Evolutionary conservation across 64 coral and sea anemone species (phyloP).

Genomic region (Pocillopora damicornis): DNA sequence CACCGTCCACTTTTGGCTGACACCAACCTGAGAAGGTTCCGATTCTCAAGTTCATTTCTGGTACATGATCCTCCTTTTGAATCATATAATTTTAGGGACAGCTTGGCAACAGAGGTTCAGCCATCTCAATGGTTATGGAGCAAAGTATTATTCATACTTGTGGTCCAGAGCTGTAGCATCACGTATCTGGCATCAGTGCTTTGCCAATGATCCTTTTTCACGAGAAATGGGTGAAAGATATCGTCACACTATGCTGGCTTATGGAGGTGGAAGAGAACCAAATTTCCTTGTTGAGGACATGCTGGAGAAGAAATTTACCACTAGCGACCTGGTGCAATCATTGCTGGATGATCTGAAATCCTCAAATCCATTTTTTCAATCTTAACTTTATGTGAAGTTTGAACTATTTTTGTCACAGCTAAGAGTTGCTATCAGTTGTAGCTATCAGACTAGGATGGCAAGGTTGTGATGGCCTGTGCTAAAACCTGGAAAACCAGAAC

Average conservation of each 20-base stretch:
- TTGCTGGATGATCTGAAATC: slow-evolving; percentile 68
- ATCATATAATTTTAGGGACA: slow-evolving; percentile 52
- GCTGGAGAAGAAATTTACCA: slow-evolving; percentile 72
- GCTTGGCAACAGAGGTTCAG: slow-evolving; percentile 97
- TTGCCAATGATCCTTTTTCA: slow-evolving; percentile 78
- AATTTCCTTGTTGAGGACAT: slow-evolving; percentile 81
- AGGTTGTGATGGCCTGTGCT: too few species aligned
- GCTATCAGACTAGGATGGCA: too few species aligned
- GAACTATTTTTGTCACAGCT: too few species aligned
- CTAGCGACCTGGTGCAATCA: slow-evolving; percentile 77
- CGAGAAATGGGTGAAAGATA: slow-evolving; percentile 83
- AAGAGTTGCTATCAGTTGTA: too few species aligned
- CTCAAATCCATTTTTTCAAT: slow-evolving; percentile 66
- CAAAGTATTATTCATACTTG: slow-evolving; percentile 92
- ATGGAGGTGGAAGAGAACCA: slow-evolving; percentile 83
- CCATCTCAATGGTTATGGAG: slow-evolving; percentile 94
- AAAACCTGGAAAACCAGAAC: too few species aligned
- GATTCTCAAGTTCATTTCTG: too few species aligned
- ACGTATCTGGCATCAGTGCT: slow-evolving; percentile 91
- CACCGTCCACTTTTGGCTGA: too few species aligned
- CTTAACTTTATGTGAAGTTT: neutral
- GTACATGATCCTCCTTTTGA: neutral
- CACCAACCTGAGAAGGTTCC: too few species aligned
- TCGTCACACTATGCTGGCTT: slow-evolving; percentile 74
- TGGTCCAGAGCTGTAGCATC: slow-evolving; percentile 95